phyloP scores from a whole-genome alignment of 1,140 invertebrate genomes.

The Potamilus streckersoni region DNA sequence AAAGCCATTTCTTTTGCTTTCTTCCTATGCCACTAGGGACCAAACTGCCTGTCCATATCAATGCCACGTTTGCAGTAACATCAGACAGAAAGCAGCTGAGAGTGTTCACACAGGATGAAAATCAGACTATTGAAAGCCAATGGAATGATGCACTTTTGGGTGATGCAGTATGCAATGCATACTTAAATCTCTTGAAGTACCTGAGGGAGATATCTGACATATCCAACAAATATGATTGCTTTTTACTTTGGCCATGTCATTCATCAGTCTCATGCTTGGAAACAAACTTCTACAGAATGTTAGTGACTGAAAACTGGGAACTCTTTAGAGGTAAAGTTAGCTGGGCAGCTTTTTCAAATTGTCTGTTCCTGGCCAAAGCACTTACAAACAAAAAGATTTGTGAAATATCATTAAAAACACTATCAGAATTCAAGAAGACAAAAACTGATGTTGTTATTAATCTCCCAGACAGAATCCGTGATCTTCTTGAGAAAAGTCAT shows the following conservation, averaged over 20 bases:
- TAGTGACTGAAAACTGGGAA: not conserved
- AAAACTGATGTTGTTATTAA: conserved; percentile 9
- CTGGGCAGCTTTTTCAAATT: conserved; percentile 9
- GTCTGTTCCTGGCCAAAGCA: conserved; percentile 18
- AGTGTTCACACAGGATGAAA: conserved; percentile 11
- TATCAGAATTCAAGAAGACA: conserved; percentile 1
- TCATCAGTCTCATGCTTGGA: not conserved
- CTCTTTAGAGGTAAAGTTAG: not conserved
- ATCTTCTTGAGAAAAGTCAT: conserved; percentile 3
- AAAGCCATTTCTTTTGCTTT: conserved; percentile 32
- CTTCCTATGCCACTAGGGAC: conserved; percentile 27
- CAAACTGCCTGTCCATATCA: conserved; percentile 27
- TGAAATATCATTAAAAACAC: not conserved
- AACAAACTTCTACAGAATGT: not conserved
- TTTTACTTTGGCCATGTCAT: conserved; percentile 8
- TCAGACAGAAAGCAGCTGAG: conserved; percentile 11
- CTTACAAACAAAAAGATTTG: conserved; percentile 11
- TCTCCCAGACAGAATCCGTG: not conserved
- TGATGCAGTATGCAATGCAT: conserved; percentile 1
- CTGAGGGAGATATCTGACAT: conserved; percentile 3
- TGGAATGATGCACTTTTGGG: conserved; percentile 17
- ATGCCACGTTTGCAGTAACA: conserved; percentile 25
- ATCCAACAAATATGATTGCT: conserved; percentile 1
- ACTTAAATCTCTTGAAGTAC: not conserved
- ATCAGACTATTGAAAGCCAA: conserved; percentile 1